A percentile compares a stretch with the other conserved stretches of the same genome.
Conservation (phyloP, 1,140 invertebrate genomes). For the Orchesella cincta region DNA sequence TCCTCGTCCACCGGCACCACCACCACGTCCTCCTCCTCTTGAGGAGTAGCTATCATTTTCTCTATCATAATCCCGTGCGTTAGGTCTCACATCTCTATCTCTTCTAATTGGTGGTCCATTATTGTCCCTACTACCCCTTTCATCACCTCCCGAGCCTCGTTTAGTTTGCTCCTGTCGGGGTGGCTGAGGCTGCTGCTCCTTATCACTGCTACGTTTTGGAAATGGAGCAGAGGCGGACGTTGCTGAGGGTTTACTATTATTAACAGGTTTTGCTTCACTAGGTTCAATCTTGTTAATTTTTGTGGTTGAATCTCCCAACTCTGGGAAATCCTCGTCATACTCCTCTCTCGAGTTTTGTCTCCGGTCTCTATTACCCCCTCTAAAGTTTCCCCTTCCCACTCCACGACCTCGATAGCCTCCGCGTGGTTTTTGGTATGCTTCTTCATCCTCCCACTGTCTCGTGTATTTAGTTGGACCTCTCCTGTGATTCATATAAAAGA, state of each 20-base stretch:
- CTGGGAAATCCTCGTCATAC: constrained; percentile 44
- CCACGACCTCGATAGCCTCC: constrained; percentile 44
- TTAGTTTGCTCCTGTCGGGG: neutral
- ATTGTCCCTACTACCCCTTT: neutral
- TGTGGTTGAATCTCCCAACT: constrained; percentile 18
- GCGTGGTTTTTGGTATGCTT: constrained; percentile 66
- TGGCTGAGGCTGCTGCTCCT: neutral
- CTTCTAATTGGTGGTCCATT: constrained; percentile 11
- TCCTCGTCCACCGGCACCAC: constrained; percentile 33
- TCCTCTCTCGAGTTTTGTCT: neutral
- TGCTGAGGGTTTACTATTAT: constrained; percentile 22
- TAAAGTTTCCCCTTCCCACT: neutral
- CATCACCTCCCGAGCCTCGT: neutral
- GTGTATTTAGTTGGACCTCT: constrained; percentile 89
- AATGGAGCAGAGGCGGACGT: neutral
- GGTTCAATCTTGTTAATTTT: no score
- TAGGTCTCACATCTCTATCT: neutral
- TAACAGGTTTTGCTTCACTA: constrained; percentile 23
- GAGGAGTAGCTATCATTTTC: constrained; percentile 17
- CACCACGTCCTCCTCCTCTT: constrained; percentile 38
- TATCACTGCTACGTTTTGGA: neutral
- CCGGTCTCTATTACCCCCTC: constrained; percentile 31
- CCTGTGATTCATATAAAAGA: constrained; percentile 55
- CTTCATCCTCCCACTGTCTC: constrained; percentile 87
- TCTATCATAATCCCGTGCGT: constrained; percentile 19